A percentile compares a stretch with the other conserved stretches of the same genome.
These are phyloP conservation scores for Eretmochelys imbricata DNA, from an alignment of 2,113 vertebrate species.

Conservation along the genomic window DNA sequence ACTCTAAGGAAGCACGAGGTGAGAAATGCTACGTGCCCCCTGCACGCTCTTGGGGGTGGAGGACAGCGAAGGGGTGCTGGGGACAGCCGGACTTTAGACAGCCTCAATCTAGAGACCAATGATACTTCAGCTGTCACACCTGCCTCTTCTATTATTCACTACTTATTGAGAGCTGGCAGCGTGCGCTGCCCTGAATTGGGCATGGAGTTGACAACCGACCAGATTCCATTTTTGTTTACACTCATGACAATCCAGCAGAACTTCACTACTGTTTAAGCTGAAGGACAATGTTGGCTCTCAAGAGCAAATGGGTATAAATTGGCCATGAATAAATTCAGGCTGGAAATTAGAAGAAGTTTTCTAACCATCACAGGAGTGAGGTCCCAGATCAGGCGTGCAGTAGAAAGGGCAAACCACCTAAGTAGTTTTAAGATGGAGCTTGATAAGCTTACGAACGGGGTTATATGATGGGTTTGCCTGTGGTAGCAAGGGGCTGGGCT, in stretches of 20 bases:
- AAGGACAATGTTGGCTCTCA: background rate
- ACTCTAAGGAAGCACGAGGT: conserved; percentile 62
- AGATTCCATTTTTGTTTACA: background rate
- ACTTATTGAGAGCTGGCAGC: background rate
- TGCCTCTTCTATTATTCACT: background rate
- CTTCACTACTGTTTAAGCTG: too few species aligned
- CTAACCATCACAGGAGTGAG: background rate
- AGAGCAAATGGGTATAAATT: background rate
- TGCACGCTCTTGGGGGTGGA: background rate
- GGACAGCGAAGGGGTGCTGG: background rate
- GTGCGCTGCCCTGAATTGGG: background rate
- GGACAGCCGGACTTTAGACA: background rate
- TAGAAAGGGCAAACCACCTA: background rate
- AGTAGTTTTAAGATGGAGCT: background rate
- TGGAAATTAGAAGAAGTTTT: background rate
- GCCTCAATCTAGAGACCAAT: background rate
- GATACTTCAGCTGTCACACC: background rate
- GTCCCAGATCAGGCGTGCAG: background rate
- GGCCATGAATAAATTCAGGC: background rate
- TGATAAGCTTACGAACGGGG: background rate
- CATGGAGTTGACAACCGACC: background rate
- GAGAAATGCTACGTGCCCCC: background rate
- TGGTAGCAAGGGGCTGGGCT: too few species aligned
- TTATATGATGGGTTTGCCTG: background rate
- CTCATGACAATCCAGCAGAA: background rate